Evolutionary conservation across 2,113 vertebrate genomes (phyloP).

Genomic region (Trichomycterus rosablanca): DNA sequence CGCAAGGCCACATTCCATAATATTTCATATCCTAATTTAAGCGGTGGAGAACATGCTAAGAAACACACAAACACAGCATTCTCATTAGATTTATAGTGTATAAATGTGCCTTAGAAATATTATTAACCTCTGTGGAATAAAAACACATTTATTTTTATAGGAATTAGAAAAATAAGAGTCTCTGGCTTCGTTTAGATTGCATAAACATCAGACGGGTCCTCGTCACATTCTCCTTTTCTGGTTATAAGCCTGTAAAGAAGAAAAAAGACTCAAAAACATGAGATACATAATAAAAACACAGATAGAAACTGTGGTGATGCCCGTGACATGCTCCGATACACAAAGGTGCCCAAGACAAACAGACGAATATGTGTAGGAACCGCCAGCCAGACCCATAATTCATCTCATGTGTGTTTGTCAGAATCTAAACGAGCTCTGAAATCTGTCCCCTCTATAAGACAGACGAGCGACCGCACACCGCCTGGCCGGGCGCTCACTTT

Average conservation of each 20-base stretch:
- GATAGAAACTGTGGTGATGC: conserved; percentile 61
- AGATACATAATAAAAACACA: conserved; percentile 59
- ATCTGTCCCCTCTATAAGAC: conserved; percentile 61
- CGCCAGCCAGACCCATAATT: conserved; percentile 48
- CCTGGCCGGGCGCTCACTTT: conserved; percentile 64
- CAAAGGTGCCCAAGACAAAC: conserved; percentile 60
- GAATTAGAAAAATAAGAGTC: conserved; percentile 70
- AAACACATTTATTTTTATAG: conserved; percentile 61
- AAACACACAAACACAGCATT: conserved; percentile 58
- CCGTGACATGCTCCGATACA: conserved; percentile 60
- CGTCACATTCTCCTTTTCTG: conserved; percentile 52
- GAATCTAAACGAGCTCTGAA: conserved; percentile 41
- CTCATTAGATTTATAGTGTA: conserved; percentile 50
- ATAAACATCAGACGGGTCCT: conserved; percentile 66
- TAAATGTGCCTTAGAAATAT: conserved; percentile 48
- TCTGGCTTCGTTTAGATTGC: conserved; percentile 61
- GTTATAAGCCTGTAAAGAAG: conserved; percentile 67
- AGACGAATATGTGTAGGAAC: conserved; percentile 56
- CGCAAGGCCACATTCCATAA: conserved; percentile 39
- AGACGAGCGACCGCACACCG: conserved; percentile 63
- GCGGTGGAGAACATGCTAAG: conserved; percentile 60
- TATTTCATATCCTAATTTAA: conserved; percentile 20
- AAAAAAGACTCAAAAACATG: conserved; percentile 54
- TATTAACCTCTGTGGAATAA: conserved; percentile 63
- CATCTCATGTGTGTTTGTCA: conserved; percentile 31